Base-by-base conservation (phyloP, 2,888 invertebrate species). In the Zaprionus bogoriensis region DNA sequence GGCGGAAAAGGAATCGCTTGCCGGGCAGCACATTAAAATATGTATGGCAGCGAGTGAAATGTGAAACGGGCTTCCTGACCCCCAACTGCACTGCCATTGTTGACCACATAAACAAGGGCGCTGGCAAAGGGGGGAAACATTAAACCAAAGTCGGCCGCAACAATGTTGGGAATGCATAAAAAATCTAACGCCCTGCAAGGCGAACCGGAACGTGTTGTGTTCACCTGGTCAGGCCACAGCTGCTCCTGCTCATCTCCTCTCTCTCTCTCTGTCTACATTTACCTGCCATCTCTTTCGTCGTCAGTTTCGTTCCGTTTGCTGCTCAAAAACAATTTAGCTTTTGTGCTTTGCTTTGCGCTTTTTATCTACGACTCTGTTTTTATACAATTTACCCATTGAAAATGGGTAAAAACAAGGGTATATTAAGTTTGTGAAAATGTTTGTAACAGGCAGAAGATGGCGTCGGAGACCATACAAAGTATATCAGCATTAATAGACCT, bases 241-340 rank as follows among this genome's bases (percentile, higher is more conserved):
- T 14, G 32, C 32, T n/a, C n/a, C n/a, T n/a, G n/a, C n/a, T n/a
- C n/a, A n/a, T n/a, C n/a, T n/a, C n/a, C n/a, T n/a, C n/a, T n/a
- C n/a, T n/a, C n/a, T n/a, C n/a, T n/a, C n/a, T n/a, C n/a, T n/a
- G n/a, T n/a, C n/a, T n/a, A n/a, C n/a, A 44, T 23, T 6, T 6
- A 23, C 6, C 3, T 23, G 6, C 23, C 6, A 23, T 6, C 23
- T 10, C 27, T 22, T 12, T 42, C 14, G 20, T 41, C 30, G 20
- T 9, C 4, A n/a, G 10, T 10, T 1, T 7, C 42, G 20, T 42
- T 7, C 53, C 44, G 20, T 46, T 25, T 51, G 67, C 67, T 74
- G 67, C 57, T 70, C 70, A 70, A 66, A 80, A 77, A 80, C 84
- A 83, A 83, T 80, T 81, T 81, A 63, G 71, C 68, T 61, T 48